These are phyloP conservation scores for Bacillus rossius DNA, from an alignment of 1,140 invertebrate genomes.

Conservation along the genomic window DNA sequence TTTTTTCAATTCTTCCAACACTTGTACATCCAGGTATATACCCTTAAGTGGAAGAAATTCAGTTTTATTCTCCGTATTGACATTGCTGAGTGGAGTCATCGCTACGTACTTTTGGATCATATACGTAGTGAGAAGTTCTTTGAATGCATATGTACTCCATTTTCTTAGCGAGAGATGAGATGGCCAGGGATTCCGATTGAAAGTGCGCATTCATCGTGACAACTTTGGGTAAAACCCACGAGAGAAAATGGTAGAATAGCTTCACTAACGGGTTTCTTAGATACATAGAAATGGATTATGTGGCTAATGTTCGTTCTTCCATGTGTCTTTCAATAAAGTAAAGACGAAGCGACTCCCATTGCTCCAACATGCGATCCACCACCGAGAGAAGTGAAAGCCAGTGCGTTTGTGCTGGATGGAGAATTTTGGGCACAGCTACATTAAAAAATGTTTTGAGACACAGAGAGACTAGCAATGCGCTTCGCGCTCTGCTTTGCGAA, in stretches of 20 bases:
- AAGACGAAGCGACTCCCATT: conserved; percentile 32
- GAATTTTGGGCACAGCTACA: conserved; percentile 33
- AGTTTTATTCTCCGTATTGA: conserved; percentile 11
- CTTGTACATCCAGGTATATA: conserved; percentile 17
- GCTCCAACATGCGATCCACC: conserved; percentile 37
- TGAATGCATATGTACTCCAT: background rate
- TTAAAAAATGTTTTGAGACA: conserved; percentile 32
- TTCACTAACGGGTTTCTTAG: conserved; percentile 15
- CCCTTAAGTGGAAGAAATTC: conserved; percentile 7
- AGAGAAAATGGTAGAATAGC: conserved; percentile 11
- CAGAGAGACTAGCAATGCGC: conserved; percentile 26
- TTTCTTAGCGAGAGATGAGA: conserved; percentile 16
- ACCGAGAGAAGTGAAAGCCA: conserved; percentile 38
- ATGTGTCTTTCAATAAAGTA: conserved; percentile 29
- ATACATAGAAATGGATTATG: conserved; percentile 13
- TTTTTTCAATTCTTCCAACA: conserved; percentile 10
- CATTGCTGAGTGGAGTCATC: background rate
- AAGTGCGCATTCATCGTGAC: conserved; percentile 13
- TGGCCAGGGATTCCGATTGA: conserved; percentile 9
- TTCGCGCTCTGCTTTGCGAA: conserved; percentile 30
- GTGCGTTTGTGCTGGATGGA: conserved; percentile 35
- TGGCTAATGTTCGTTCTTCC: conserved; percentile 13
- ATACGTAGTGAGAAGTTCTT: too few relatives aligned
- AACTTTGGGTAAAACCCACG: conserved; percentile 17
- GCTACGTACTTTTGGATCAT: background rate